Base-by-base conservation (phyloP, 2,113 vertebrate species). In the Benitochromis conjunctus region DNA sequence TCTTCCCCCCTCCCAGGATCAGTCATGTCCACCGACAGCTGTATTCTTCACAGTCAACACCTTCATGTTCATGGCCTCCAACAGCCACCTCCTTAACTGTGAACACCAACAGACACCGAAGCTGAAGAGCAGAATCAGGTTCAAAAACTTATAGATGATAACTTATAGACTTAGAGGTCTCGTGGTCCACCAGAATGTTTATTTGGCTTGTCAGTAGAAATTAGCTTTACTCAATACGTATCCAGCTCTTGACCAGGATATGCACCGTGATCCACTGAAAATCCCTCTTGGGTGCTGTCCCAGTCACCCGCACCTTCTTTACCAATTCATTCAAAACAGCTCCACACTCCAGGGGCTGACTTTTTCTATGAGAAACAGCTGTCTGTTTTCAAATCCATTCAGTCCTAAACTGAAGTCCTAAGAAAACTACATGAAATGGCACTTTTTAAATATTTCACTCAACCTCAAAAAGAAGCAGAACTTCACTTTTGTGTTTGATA, bases 171-270 rank as follows among this genome's bases (percentile, higher is more conserved):
- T 57, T 77, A 21, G 80, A 82, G 82, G 58, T 84, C 53, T 55
- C 51, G 79, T 76, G 85, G 87, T 87, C 41, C 82, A 77, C 78
- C 64, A 54, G 9, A 79, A 46, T 77, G 86, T 94, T 92, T 93
- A 85, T 93, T 93, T 93, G 80, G 84, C 87, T 89, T 90, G 71
- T 81, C 18, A 56, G 62, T 24, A 76, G 46, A 90, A 84, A 89
- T 83, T 60, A 91, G 18, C 71, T 82, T 66, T 43, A 41, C 80
- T 84, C 48, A 24, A 5, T 14, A 46, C 24, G 29, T 53, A 83
- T 74, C 71, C 91, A 86, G 86, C 24, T 88, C 71, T 78, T 81
- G 69, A 57, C 78, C 74, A 81, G 74, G 43, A 85, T 83, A 56
- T 86, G 82, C 41, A 62, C 79, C 26, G 11, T 77, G 74, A 92